Evolutionary conservation across 2,797 vertebrate genomes (phyloP), one percentile per base, ranked within the genome.

Genomic region (Anas georgica): DNA sequence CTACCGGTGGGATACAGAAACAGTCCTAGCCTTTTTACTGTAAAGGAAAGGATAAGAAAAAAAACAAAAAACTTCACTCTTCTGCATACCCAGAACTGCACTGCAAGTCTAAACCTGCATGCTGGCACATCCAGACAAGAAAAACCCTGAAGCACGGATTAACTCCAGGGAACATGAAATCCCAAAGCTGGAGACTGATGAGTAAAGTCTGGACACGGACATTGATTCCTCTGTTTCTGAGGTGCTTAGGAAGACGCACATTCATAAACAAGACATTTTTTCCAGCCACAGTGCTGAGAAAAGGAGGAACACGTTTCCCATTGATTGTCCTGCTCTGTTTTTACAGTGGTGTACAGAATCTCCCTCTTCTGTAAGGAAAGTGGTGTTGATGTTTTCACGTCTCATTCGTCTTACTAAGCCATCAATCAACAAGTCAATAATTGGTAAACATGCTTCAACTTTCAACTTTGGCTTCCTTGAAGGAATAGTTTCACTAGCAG

Each of bases 401-500:
- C 92, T 86, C 18, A 6, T 79, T 83, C 76, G 1, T 23, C 91
- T 69, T 37, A 35, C 83, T 73, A 43, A 94, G 83, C 85, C 90
- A 92, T 95, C 96, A 81, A 83, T 92, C 95, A 81, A 17, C 2
- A 3, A 83, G 87, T 73, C 93, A 75, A 90, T 96, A 96, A 96
- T 93, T 91, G 95, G 85, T 28, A 90, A 94, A 91, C 86, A 92
- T 6, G 85, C 74, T 86, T 67, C 91, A 92, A 33, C 96, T 96
- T 95, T 91, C 90, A 95, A 91, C 95, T 86, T 48, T 2, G 10
- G 90, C 93, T 96, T 82, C 87, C 93, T 94, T 52, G 93, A 93
- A 96, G 94, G 90, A 92, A 66, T 18, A 9, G 88, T 82, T 94
- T 68, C 94, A 64, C 60, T 45, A 83, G 68, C 85, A 92, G 76